Evolutionary conservation across 2,113 vertebrate species (phyloP).

Genomic region (Sinocyclocheilus grahami): DNA sequence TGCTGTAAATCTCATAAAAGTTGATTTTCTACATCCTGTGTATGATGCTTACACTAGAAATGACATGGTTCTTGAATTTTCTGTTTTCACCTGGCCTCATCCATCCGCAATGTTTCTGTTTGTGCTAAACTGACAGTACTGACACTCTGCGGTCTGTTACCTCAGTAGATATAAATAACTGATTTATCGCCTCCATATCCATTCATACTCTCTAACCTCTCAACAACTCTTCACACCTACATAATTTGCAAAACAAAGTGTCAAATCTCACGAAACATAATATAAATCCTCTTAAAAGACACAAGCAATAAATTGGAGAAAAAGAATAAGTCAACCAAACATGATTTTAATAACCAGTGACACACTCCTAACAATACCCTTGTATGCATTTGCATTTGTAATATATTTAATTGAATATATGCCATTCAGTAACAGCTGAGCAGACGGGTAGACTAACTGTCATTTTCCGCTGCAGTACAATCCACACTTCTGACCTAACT

Average conservation of each 20-base stretch:
- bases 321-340: background rate
- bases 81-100: background rate
- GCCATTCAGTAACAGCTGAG: background rate
- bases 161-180: constrained; percentile 43
- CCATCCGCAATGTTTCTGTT: background rate
- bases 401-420: background rate
- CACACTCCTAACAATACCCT: background rate
- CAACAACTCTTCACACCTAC: background rate
- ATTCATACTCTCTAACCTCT: background rate
- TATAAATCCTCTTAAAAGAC: background rate
- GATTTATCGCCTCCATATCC: constrained; percentile 45
- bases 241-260: background rate
- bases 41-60: background rate
- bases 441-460: background rate
- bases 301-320: background rate
- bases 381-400: background rate
- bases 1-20: background rate
- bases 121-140: background rate
- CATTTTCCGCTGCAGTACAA: background rate
- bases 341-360: background rate
- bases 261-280: background rate
- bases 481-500: background rate
- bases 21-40: background rate
- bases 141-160: background rate
- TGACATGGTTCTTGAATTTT: background rate